Conservation (phyloP, 1,140 invertebrate species). For the Drosophila funebris region DNA sequence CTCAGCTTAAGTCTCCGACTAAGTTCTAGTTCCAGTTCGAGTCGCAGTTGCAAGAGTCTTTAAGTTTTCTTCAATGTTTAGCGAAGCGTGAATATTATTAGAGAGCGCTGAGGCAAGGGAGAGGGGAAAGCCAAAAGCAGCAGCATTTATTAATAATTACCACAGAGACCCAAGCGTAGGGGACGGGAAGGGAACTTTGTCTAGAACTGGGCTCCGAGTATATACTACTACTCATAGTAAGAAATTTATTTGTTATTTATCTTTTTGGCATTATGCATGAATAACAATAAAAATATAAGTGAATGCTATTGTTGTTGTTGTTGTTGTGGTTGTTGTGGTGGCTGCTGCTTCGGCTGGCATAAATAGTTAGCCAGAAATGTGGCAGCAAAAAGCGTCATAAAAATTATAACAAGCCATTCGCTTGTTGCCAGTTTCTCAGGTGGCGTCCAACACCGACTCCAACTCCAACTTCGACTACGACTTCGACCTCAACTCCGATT, state of each 20-base stretch:
- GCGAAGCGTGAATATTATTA: constrained; percentile 77
- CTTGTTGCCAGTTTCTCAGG: constrained; percentile 66
- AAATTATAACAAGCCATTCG: constrained; percentile 68
- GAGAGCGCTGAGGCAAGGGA: constrained; percentile 42
- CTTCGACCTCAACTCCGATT: constrained; percentile 1
- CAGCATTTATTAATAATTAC: constrained; percentile 80
- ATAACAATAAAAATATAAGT: constrained; percentile 76
- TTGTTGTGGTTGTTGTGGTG: constrained; percentile 1
- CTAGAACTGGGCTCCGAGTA: constrained; percentile 9
- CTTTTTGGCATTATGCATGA: constrained; percentile 80
- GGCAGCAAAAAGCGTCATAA: constrained; percentile 59
- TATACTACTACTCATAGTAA: constrained; percentile 40
- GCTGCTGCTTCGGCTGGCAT: constrained; percentile 35
- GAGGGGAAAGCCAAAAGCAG: constrained; percentile 40
- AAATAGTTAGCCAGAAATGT: constrained; percentile 67
- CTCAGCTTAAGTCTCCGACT: constrained; percentile 1
- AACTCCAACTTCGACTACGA: not conserved
- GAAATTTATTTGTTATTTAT: constrained; percentile 81
- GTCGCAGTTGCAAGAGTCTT: constrained; percentile 39
- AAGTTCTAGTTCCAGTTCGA: constrained; percentile 47
- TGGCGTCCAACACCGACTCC: constrained; percentile 22
- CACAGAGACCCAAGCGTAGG: constrained; percentile 36
- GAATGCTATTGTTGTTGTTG: constrained; percentile 40
- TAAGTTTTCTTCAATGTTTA: constrained; percentile 76
- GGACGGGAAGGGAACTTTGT: not conserved